Percentiles rank a stretch among this genome's conserved stretches.
phyloP scores from a whole-genome alignment of 2,888 invertebrate species.

The Yponomeuta malinellus region DNA sequence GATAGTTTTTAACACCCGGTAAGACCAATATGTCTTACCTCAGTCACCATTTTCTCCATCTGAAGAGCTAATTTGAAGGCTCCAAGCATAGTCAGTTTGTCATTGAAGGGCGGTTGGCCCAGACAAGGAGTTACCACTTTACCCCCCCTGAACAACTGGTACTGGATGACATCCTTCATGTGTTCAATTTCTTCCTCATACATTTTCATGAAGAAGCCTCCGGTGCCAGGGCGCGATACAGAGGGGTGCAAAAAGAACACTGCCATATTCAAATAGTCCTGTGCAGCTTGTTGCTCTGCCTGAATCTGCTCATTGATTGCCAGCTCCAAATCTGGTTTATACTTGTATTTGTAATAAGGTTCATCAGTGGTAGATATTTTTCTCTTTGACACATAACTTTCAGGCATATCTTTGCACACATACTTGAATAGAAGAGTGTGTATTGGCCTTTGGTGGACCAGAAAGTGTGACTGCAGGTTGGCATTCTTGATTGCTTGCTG shows the following conservation, averaged over 20 bases:
- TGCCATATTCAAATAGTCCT: slow-evolving; percentile 39
- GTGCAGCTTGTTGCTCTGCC: slow-evolving; percentile 40
- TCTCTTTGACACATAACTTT: neutral
- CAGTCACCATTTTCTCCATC: slow-evolving; percentile 39
- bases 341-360: slow-evolving; percentile 29
- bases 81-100: slow-evolving; percentile 29
- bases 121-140: slow-evolving; percentile 28
- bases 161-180: slow-evolving; percentile 37
- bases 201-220: slow-evolving; percentile 44
- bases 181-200: slow-evolving; percentile 40
- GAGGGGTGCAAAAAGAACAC: slow-evolving; percentile 35
- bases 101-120: slow-evolving; percentile 22
- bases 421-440: neutral
- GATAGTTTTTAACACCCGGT: too few relatives aligned
- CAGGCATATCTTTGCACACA: neutral
- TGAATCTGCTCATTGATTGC: slow-evolving; percentile 38
- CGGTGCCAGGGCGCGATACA: slow-evolving; percentile 32
- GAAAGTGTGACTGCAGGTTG: neutral
- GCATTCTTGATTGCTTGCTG: neutral
- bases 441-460: neutral
- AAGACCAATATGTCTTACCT: slow-evolving; percentile 25
- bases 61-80: slow-evolving; percentile 34
- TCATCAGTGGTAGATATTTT: slow-evolving; percentile 9
- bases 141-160: slow-evolving; percentile 40
- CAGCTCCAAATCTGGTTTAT: slow-evolving; percentile 32